Conservation (phyloP, 2,113 vertebrate species). For the Gallinago jamesoni region DNA sequence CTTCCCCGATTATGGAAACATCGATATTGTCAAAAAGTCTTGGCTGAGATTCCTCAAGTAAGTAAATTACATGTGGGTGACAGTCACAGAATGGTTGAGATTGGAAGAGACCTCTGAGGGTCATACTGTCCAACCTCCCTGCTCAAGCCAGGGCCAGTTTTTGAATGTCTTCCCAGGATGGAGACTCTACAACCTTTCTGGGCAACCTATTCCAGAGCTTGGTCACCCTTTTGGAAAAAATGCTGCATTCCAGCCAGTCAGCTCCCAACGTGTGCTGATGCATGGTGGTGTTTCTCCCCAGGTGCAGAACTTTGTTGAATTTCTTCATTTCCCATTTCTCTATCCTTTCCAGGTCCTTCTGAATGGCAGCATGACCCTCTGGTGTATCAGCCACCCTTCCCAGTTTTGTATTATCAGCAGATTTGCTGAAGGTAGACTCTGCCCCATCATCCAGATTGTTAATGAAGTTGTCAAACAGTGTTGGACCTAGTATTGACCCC, state of each 20-base stretch:
- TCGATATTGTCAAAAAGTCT: conserved; percentile 72
- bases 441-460: rapidly evolving
- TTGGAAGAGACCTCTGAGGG: background rate
- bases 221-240: background rate
- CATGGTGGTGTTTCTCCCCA: background rate
- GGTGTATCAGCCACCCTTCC: background rate
- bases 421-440: background rate
- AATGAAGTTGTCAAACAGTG: background rate
- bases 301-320: background rate
- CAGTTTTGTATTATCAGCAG: background rate
- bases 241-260: background rate
- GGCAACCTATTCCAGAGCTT: background rate
- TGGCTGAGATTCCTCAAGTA: conserved; percentile 92
- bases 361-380: background rate
- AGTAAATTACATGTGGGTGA: background rate
- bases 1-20: conserved; percentile 87
- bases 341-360: background rate
- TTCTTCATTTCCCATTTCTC: background rate
- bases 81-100: rapidly evolving
- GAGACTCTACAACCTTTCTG: background rate
- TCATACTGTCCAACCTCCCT: background rate
- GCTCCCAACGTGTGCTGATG: background rate
- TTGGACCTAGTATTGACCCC: background rate
- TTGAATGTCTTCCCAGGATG: background rate
- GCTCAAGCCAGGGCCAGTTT: background rate